Evolutionary conservation across 2,888 invertebrate species (phyloP), one percentile per base, ranked within the genome.

Genomic region (Pogonocherus hispidulus): DNA sequence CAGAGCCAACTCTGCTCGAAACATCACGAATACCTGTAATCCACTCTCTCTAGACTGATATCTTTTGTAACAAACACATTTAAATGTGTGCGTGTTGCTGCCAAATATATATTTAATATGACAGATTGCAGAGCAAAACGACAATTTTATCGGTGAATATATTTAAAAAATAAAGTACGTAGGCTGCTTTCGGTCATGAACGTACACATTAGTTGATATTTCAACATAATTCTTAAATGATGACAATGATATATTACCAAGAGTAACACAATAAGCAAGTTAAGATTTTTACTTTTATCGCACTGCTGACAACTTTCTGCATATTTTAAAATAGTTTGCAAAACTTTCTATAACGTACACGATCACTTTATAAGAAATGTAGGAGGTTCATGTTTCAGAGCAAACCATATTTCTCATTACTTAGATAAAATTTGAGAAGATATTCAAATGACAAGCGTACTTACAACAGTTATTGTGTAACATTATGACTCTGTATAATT

Each of bases 211-310:
- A 41, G 41, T 37, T n/a, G 2, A 41, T 41, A 14, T 41, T 14
- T 41, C 14, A 41, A 41, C n/a, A 41, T 41, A 41, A 41, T 41
- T 14, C 41, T 41, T 41, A 41, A 41, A n/a, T 14, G 16, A 41
- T 41, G 41, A 41, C 41, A 41, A 41, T 41, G 41, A 41, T n/a
- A 41, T 41, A 41, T 41, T 41, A 5, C 16, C n/a, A 41, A 41
- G 9, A 41, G 41, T 5, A 14, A 16, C 41, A 16, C 41, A 16
- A n/a, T 14, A 4, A 41, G 16, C 16, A 41, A 41, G 41, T 41
- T 41, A 41, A 41, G 14, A 5, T 41, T 41, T n/a, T 41, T n/a
- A 41, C 41, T 41, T 41, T 41, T 41, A 41, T 41, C 41, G 41
- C 2, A 41, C 2, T 41, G 16, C 2, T 14, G 41, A 41, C 41